phyloP scores from a whole-genome alignment of 2,113 vertebrate genomes.

The Coracopsis vasa region DNA sequence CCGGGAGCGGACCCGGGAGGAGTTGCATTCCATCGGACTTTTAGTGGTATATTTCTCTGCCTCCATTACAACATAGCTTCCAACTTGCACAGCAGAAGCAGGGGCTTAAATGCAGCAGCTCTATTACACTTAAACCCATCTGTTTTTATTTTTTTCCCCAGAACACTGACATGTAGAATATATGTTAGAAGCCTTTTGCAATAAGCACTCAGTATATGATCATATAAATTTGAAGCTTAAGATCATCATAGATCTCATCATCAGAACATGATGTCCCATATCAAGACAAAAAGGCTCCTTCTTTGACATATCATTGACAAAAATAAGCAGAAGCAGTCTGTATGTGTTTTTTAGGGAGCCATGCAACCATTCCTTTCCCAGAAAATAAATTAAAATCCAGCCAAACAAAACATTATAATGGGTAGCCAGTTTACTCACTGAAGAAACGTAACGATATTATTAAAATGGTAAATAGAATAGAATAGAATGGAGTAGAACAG shows the following conservation, averaged over 20 bases:
- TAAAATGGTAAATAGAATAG: background rate
- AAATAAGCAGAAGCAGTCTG: background rate
- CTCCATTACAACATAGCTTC: background rate
- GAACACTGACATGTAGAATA: background rate
- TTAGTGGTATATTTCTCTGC: background rate
- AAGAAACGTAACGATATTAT: background rate
- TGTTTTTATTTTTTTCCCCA: background rate
- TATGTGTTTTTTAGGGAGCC: background rate
- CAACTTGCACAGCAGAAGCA: background rate
- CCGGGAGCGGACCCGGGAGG: no score
- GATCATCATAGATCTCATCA: background rate
- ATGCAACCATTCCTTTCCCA: fast-evolving
- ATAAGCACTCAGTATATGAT: background rate
- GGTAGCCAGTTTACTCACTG: background rate
- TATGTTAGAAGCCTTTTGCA: background rate
- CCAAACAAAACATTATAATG: background rate
- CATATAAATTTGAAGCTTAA: background rate
- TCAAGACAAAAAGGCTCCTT: background rate
- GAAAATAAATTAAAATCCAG: background rate
- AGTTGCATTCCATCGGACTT: no score
- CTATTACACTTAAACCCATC: background rate
- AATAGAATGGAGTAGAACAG: background rate
- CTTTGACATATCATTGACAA: background rate
- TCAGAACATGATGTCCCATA: background rate
- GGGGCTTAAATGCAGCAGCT: background rate